Conservation (phyloP, 2,797 vertebrate species). For the Phoxinus dragarum region DNA sequence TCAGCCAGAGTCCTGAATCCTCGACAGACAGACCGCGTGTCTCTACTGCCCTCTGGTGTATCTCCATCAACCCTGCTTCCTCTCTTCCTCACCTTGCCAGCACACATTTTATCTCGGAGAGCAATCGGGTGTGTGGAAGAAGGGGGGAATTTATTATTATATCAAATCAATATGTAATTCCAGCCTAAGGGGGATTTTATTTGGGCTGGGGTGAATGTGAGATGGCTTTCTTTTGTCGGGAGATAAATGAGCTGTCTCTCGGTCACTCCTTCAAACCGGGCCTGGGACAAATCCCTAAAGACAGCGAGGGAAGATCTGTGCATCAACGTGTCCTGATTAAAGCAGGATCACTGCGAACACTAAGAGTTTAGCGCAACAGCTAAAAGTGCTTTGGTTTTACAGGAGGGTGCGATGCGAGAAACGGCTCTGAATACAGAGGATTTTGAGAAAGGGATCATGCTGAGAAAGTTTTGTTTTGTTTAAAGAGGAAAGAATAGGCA, state of each 20-base stretch:
- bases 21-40: constrained; percentile 19
- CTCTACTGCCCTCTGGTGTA: constrained; percentile 71
- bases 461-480: background rate
- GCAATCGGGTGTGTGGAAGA: constrained; percentile 56
- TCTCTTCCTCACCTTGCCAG: constrained; percentile 64
- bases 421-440: background rate
- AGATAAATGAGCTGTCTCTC: constrained; percentile 50
- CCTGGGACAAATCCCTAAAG: constrained; percentile 49
- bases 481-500: background rate
- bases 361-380: background rate
- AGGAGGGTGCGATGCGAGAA: background rate
- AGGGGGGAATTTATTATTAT: constrained; percentile 65
- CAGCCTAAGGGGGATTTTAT: constrained; percentile 42
- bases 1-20: constrained; percentile 67
- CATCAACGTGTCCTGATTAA: constrained; percentile 45
- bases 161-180: constrained; percentile 67
- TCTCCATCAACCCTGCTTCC: constrained; percentile 49
- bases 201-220: constrained; percentile 42
- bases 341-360: background rate
- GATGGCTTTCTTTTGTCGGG: constrained; percentile 51
- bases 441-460: background rate
- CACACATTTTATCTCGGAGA: constrained; percentile 60
- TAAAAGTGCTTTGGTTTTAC: background rate
- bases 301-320: constrained; percentile 24
- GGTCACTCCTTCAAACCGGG: constrained; percentile 47